phyloP scores from a whole-genome alignment of 2,113 vertebrate genomes.

The Grallaria varia region DNA sequence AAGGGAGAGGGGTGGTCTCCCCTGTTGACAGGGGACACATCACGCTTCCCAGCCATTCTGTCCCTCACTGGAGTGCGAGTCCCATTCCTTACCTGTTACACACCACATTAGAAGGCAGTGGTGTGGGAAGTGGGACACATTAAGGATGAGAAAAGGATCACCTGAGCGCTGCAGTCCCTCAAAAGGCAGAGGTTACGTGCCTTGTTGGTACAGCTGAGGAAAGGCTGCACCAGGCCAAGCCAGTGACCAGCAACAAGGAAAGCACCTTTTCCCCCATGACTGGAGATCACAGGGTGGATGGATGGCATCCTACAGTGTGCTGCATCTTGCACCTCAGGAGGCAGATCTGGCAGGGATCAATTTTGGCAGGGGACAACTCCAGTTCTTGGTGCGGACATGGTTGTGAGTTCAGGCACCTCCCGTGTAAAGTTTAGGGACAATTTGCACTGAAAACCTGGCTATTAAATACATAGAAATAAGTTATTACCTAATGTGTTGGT shows the following conservation, averaged over 20 bases:
- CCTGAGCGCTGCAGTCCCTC: not conserved
- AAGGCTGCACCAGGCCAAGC: not conserved
- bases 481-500: not conserved
- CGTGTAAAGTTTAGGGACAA: not conserved
- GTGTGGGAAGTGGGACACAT: rapidly evolving
- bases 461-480: not conserved
- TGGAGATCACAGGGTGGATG: not conserved
- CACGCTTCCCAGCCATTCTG: rapidly evolving
- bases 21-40: rapidly evolving
- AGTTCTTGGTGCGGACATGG: not conserved
- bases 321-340: not conserved
- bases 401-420: rapidly evolving
- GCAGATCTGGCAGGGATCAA: not conserved
- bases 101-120: rapidly evolving
- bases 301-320: not conserved
- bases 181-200: not conserved
- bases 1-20: not conserved
- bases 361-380: not conserved
- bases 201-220: not conserved
- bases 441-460: not conserved
- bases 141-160: not conserved
- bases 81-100: not conserved
- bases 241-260: not conserved
- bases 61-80: rapidly evolving
- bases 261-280: not conserved